Evolutionary conservation across 2,797 vertebrate species (phyloP).

Genomic region (Cottoperca gobio): DNA sequence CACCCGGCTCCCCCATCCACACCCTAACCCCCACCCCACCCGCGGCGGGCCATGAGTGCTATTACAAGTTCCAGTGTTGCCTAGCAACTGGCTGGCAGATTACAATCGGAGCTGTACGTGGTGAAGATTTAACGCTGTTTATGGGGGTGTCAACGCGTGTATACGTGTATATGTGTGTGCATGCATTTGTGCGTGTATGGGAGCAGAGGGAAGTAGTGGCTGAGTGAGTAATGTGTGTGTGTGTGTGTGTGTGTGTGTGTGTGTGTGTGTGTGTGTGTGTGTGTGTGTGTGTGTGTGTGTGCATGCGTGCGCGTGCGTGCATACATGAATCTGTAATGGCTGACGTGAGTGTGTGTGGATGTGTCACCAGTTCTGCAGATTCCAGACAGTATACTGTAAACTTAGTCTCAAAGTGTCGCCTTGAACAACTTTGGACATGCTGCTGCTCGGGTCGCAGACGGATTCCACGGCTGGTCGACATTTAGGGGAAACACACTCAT

Average conservation of each 20-base stretch:
- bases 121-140: constrained; percentile 70
- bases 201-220: neutral
- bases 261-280: neutral
- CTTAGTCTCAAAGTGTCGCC: neutral
- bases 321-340: constrained; percentile 16
- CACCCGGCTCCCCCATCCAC: constrained; percentile 23
- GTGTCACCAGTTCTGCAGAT: constrained; percentile 24
- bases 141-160: constrained; percentile 42
- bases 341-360: constrained; percentile 18
- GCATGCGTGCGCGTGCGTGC: constrained; percentile 17
- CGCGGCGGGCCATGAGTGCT: constrained; percentile 51
- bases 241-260: neutral
- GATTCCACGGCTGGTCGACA: neutral
- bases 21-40: constrained; percentile 38
- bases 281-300: constrained; percentile 12
- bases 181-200: neutral
- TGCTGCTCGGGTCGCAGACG: constrained; percentile 2
- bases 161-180: neutral
- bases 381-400: constrained; percentile 18
- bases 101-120: constrained; percentile 59
- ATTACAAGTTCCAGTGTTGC: constrained; percentile 77
- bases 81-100: constrained; percentile 80
- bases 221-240: neutral
- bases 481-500: neutral
- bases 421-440: neutral